Base-by-base conservation (phyloP, 1,140 invertebrate species). In the Leptonema lineaticorne region DNA sequence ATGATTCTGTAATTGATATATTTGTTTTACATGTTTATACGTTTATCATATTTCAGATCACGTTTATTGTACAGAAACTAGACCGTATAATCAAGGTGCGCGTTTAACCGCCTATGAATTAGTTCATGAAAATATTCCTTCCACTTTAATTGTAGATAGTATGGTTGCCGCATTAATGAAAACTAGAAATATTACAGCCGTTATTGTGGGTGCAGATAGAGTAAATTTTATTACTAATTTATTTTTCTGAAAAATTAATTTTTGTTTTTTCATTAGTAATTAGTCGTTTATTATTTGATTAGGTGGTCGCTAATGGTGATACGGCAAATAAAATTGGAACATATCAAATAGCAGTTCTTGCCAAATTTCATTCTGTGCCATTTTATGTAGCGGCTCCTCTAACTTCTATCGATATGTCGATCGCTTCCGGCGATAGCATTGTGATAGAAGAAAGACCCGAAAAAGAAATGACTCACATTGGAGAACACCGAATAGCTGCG, bases 271-370 rank as follows among this genome's bases (percentile, higher is more conserved):
- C 9, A 41, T 41, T 41, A 14, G 37, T 41, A 33, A 6, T 33
- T 41, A 41, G 11, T 3, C 16, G 2, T 41, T 41, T 41, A n/a
- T n/a, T n/a, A n/a, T n/a, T n/a, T n/a, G n/a, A n/a, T n/a, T 63
- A 88, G 87, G 86, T 97, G 26, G 94, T 92, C 14, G 86, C 89
- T 1, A 99, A 99, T 83, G 97, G 97, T 1, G 97, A 99, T 79
- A 99, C 97, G 1, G 97, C 97, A 0, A 99, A 99, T 78, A 99
- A 99, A 89, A 97, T 99, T 78, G 97, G 97, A 71, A 99, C 97
- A 18, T 99, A 98, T 79, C 94, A 96, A 88, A 90, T 99, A 75
- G 95, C 97, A 0, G 89, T 99, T 45, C 81, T 92, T 28, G 95
- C 96, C 6, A 93, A 94, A 75, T 83, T 96, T 81, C 95, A 98